A percentile compares a stretch with the other conserved stretches of the same genome.
Evolutionary conservation across 2,888 invertebrate genomes (phyloP).

Genomic region (Agonopterix heracliana): DNA sequence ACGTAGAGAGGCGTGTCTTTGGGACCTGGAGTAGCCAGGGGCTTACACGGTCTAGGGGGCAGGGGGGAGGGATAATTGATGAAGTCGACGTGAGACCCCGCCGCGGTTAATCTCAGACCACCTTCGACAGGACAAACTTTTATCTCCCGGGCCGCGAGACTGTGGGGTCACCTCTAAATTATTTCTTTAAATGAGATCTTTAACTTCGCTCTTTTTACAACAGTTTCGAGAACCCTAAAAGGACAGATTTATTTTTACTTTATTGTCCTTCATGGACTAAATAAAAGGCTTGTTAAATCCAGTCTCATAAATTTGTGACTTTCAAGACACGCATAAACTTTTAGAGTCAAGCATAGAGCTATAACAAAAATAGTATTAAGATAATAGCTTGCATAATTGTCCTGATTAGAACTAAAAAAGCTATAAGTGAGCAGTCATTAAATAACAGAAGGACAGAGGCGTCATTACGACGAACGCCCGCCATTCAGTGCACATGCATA

Average conservation of each 20-base stretch:
- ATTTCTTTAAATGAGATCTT: constrained; percentile 20
- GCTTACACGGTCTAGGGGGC: constrained; percentile 13
- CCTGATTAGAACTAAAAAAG: constrained; percentile 28
- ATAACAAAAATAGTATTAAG: too few relatives aligned
- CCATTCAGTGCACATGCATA: constrained; percentile 54
- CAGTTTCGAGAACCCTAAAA: too few relatives aligned
- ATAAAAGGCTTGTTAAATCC: too few relatives aligned
- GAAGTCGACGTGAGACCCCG: constrained; percentile 51
- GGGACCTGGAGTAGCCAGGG: constrained; percentile 22
- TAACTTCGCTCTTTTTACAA: neutral
- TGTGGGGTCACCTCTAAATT: constrained; percentile 29
- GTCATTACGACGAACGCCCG: constrained; percentile 50
- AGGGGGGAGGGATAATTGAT: constrained; percentile 52
- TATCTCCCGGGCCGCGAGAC: constrained; percentile 30
- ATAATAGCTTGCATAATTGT: constrained; percentile 3
- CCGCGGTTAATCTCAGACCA: constrained; percentile 45
- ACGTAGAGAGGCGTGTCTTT: constrained; percentile 34
- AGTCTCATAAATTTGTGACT: too few relatives aligned
- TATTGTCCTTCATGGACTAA: neutral
- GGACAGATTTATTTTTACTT: neutral
- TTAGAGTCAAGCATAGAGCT: too few relatives aligned
- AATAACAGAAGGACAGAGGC: constrained; percentile 40
- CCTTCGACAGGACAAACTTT: constrained; percentile 44
- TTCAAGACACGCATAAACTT: too few relatives aligned
- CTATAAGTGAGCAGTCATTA: constrained; percentile 43